Percentiles rank a stretch among this genome's conserved stretches.
Conservation (phyloP, 2,888 invertebrate genomes). For the Blomia tropicalis region DNA sequence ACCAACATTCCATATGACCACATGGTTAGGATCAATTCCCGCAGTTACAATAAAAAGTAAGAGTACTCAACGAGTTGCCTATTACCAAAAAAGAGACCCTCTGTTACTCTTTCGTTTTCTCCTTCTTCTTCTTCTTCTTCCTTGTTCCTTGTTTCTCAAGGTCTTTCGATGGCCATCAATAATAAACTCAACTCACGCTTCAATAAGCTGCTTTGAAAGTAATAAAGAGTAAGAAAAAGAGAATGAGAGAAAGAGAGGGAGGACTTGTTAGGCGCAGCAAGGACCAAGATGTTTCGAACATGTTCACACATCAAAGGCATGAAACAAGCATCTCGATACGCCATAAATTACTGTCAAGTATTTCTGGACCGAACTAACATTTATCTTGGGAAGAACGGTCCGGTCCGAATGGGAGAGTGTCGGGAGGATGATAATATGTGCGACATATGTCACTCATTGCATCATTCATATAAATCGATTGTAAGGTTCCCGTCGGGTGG, state of each 20-base stretch:
- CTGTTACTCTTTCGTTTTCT: not conserved
- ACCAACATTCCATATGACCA: no score
- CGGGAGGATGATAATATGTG: not conserved
- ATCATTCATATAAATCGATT: no score
- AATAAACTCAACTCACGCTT: no score
- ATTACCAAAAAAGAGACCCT: not conserved
- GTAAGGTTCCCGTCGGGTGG: not conserved
- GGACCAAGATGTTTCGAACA: no score
- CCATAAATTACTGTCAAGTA: not conserved
- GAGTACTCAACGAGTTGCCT: constrained; percentile 7
- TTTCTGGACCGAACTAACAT: no score
- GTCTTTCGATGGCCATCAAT: not conserved
- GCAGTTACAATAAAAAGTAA: no score
- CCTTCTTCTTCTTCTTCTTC: not conserved
- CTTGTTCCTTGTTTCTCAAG: no score
- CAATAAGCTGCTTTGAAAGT: no score
- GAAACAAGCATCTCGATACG: not conserved
- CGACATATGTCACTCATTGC: constrained; percentile 7
- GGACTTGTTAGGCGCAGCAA: constrained; percentile 2
- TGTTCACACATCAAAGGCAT: not conserved
- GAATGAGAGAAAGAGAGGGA: not conserved
- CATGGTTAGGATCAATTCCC: no score
- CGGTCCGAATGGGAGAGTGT: not conserved
- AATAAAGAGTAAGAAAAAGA: not conserved
- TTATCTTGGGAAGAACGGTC: no score